Conservation (phyloP, 2,888 invertebrate species). For the Limnephilus marmoratus region DNA sequence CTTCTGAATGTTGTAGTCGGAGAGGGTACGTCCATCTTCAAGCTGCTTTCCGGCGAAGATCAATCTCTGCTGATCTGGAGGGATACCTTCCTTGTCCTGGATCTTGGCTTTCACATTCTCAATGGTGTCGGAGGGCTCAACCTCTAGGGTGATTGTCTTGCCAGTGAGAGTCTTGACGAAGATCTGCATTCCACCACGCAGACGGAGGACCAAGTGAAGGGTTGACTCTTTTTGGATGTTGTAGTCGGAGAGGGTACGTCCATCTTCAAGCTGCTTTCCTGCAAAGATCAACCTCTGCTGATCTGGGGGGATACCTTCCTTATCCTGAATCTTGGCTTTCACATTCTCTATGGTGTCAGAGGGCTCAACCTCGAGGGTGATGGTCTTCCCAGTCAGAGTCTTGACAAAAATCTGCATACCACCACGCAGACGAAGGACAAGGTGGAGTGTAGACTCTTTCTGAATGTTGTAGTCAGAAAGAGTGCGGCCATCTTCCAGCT, state of each 20-base stretch:
- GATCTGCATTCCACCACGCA: neutral
- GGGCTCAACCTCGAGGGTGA: neutral
- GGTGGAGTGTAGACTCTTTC: neutral
- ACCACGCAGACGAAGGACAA: neutral
- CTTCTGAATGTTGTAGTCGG: neutral
- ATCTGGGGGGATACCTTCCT: neutral
- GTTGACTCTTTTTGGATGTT: neutral
- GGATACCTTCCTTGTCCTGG: conserved; percentile 78
- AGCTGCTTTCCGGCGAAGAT: conserved; percentile 79
- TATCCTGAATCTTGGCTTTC: neutral
- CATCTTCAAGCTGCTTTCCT: neutral
- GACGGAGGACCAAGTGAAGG: neutral
- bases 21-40: conserved; percentile 74
- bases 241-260: neutral
- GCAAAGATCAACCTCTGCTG: neutral
- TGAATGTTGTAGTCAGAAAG: neutral
- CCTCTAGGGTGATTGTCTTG: conserved; percentile 68
- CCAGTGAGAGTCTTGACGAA: neutral
- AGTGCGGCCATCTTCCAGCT: neutral
- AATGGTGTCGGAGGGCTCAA: conserved; percentile 79
- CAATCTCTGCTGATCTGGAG: conserved; percentile 77
- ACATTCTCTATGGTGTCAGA: neutral
- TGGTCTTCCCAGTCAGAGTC: neutral
- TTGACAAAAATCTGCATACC: neutral
- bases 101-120: conserved; percentile 78